Base-by-base conservation (phyloP, 1,140 invertebrate genomes). In the Drosophila murphyi region DNA sequence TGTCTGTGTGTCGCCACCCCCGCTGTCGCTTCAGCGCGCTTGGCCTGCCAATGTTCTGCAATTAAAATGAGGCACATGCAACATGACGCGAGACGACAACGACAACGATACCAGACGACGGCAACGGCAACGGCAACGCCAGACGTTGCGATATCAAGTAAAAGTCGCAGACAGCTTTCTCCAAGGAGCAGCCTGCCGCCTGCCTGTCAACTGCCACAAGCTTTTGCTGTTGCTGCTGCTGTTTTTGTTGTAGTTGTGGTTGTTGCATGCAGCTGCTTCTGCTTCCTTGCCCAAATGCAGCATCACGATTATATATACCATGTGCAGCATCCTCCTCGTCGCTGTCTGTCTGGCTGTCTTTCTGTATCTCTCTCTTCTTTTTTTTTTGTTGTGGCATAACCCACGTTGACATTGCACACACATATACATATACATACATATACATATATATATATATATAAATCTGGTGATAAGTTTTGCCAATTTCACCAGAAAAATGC, bases 1-100 rank as follows among this genome's bases (percentile, higher is more conserved):
- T 39, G 37, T 7, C 6, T 41, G 20, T 20, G 20, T 20, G 20
- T 41, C 1, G 7, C 8, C 5, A 10, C 39, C 8, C 39, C 10
- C 39, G 3, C 6, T 41, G 7, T 41, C 39, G 8, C 8, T 7
- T 3, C 35, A 39, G 48, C 48, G 8, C 39, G 8, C 2, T 41
- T 10, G 2, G 39, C 2, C 39, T 55, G 75, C 62, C 78, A 79
- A 78, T 85, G 85, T 88, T 88, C 83, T 88, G 83, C 83, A 88
- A 88, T 88, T 88, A 88, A 88, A 85, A 85, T 89, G 76, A 89
- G 85, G 61, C 72, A 51, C 72, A 74, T 85, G 80, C 82, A 82
- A 76, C 80, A 86, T 60, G 57, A 54, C 39, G 39, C 39, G 39
- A 43, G 39, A 8, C 60, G 51, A 10, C 62, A 43, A 45, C 63